These are phyloP conservation scores for Actenoides lindsayi DNA, from an alignment of 2,113 vertebrate genomes.

Conservation along the genomic window DNA sequence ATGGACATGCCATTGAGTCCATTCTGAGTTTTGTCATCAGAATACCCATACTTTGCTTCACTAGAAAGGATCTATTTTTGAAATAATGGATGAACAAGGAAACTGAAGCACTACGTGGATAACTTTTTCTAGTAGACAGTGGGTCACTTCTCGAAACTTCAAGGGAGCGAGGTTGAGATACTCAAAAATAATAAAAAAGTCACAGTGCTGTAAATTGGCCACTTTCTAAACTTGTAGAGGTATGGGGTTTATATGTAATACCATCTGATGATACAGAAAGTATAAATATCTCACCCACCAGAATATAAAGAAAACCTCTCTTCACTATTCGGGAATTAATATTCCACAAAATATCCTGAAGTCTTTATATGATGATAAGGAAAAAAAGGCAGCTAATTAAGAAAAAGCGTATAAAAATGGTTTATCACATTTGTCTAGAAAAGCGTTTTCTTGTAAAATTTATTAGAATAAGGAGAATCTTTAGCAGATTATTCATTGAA, in stretches of 20 bases:
- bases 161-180: not conserved
- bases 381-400: slow-evolving; percentile 5
- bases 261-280: not conserved
- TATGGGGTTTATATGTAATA: not conserved
- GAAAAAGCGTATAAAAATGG: not conserved
- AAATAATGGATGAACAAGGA: not conserved
- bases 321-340: not conserved
- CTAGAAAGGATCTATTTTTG: slow-evolving; percentile 19
- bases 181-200: slow-evolving; percentile 2
- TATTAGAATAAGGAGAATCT: not conserved
- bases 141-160: slow-evolving; percentile 37
- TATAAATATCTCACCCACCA: not conserved
- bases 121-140: not conserved
- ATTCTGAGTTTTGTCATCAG: slow-evolving; percentile 38
- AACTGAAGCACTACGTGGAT: not conserved
- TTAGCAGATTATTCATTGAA: not conserved
- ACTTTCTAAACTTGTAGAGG: not conserved
- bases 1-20: slow-evolving; percentile 24
- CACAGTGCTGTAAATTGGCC: not conserved
- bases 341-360: not conserved
- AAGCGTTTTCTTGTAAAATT: slow-evolving; percentile 13
- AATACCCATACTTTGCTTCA: slow-evolving; percentile 11
- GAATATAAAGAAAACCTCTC: not conserved
- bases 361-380: not conserved
- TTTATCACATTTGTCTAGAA: slow-evolving; percentile 8